phyloP scores from a whole-genome alignment of 2,888 invertebrate genomes.

The Melangyna quadrimaculata region DNA sequence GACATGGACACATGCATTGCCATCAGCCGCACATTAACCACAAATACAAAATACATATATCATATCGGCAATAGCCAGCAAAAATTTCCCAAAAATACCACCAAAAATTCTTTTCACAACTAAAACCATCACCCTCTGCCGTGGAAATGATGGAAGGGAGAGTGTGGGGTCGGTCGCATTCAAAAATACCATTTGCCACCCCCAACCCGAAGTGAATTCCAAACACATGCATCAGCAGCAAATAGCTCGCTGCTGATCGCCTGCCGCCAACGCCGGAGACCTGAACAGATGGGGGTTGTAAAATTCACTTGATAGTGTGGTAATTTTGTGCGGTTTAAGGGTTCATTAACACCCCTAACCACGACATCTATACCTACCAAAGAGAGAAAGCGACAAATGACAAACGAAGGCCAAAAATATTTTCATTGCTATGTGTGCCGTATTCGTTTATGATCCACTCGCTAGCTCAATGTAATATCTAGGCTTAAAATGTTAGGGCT shows the following conservation, averaged over 20 bases:
- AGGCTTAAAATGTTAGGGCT: conserved; percentile 62
- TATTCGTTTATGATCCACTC: conserved; percentile 67
- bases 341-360: conserved; percentile 69
- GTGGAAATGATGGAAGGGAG: background rate
- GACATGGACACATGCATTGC: conserved; percentile 44
- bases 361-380: background rate
- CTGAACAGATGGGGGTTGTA: conserved; percentile 52
- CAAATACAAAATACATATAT: background rate
- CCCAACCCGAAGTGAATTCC: conserved; percentile 30
- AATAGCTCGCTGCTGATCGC: background rate
- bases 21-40: conserved; percentile 18
- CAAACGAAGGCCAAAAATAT: conserved; percentile 60
- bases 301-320: conserved; percentile 72
- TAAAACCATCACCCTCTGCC: conserved; percentile 34
- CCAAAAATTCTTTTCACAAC: conserved; percentile 26
- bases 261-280: background rate
- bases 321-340: conserved; percentile 71
- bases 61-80: conserved; percentile 4
- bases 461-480: conserved; percentile 52
- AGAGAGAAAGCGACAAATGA: conserved; percentile 31
- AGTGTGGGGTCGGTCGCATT: background rate
- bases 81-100: conserved; percentile 37
- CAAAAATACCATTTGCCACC: conserved; percentile 19
- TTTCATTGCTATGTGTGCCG: conserved; percentile 52
- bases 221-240: conserved; percentile 53